Evolutionary conservation across 23 tunicate genomes (phyloP), one percentile per base, ranked within the genome.

Genomic region (Clavelina lepadiformis): DNA sequence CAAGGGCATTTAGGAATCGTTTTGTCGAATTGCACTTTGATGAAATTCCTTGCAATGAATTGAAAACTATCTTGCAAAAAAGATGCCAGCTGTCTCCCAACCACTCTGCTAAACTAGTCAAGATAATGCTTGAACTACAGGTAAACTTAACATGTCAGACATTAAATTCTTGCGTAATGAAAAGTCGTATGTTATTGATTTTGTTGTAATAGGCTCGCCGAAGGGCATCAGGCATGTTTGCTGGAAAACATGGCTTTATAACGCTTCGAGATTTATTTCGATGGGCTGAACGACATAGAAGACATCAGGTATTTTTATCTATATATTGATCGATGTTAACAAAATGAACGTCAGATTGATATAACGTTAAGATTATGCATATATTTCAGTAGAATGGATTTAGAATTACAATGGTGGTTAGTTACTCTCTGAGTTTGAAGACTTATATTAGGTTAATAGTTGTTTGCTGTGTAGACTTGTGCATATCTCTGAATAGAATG

Each of bases 241-340:
- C 87, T 56, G 98, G 98, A 38, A 84, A 84, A 58, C 79, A 84
- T 27, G 85, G 93, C 8, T 93, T 69, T 70, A 85, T 85, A 23
- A 93, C 98, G 22, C 33, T 93, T 45, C 51, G 98, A 61, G 98
- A 93, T 69, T 51, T 93, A 26, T 93, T 93, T 77, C 59, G 74
- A 30, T 93, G 98, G 98, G 98, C 98, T 0, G 98, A 93, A 35
- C 46, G 98, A 28, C 77, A 85, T 52, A 50, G 94, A 32, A 61
- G 63, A 46, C 64, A 61, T 31, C 23, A 77, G 72, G 86, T 67
- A 37, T n/a, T n/a, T n/a, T n/a, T n/a, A n/a, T n/a, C n/a, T n/a
- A n/a, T n/a, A n/a, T n/a, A n/a, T n/a, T n/a, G n/a, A n/a, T n/a
- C n/a, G n/a, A n/a, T n/a, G n/a, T n/a, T n/a, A n/a, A n/a, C n/a